phyloP scores from a whole-genome alignment of 2,888 invertebrate species.

The Morpho helenor region DNA sequence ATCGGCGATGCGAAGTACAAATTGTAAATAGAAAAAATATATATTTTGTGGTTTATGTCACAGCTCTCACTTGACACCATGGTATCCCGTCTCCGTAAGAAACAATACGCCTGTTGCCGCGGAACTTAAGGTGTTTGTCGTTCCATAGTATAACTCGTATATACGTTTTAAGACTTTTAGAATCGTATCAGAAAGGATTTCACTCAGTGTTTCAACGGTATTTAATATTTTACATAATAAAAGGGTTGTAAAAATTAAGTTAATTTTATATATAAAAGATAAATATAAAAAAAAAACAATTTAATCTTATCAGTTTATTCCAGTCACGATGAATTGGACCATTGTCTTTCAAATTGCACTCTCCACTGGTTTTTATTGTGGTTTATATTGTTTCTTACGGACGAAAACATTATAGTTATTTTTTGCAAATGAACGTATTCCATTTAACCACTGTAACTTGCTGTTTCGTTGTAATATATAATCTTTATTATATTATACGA shows the following conservation, averaged over 20 bases:
- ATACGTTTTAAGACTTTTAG: neutral
- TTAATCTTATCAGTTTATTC: too few species aligned
- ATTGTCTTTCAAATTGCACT: constrained; percentile 26
- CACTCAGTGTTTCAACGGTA: too few species aligned
- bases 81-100: constrained; percentile 41
- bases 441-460: neutral
- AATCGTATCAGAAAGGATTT: too few species aligned
- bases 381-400: constrained; percentile 53
- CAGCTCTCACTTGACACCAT: constrained; percentile 39
- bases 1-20: constrained; percentile 10
- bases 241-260: too few species aligned
- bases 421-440: neutral
- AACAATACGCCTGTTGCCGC: constrained; percentile 49
- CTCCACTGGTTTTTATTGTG: constrained; percentile 31
- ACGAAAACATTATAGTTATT: constrained; percentile 11
- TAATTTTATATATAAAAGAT: too few species aligned
- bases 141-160: constrained; percentile 35
- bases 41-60: constrained; percentile 43
- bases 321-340: neutral
- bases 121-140: constrained; percentile 56
- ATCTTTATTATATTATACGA: too few species aligned
- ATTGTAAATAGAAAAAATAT: neutral
- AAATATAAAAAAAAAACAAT: too few species aligned
- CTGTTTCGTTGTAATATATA: too few species aligned
- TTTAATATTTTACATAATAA: too few species aligned